Evolutionary conservation across 2,888 invertebrate genomes (phyloP), one percentile per base, ranked within the genome.

Genomic region (Lottia scabra): DNA sequence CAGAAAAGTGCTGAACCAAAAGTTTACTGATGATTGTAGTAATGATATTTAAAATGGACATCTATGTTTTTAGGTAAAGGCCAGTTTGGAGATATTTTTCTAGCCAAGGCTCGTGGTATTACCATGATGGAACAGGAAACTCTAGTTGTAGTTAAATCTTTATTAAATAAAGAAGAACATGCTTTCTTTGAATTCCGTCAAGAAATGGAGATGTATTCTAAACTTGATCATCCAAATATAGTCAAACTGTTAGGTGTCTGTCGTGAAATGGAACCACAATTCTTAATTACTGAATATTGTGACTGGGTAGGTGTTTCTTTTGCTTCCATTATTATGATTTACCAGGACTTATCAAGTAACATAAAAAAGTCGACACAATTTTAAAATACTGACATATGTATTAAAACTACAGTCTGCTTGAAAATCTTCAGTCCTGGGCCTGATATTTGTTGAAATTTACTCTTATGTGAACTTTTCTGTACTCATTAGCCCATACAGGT

Each of bases 11-110:
- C n/a, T n/a, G n/a, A n/a, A n/a, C n/a, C n/a, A n/a, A n/a, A n/a
- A n/a, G n/a, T n/a, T n/a, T n/a, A n/a, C n/a, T n/a, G n/a, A n/a
- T n/a, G n/a, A n/a, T n/a, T n/a, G n/a, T n/a, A n/a, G n/a, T n/a
- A n/a, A n/a, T n/a, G n/a, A n/a, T n/a, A n/a, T n/a, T 67, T 68
- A 4, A 67, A 8, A 8, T 38, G 5, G 38, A 38, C 10, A 1
- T 30, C 62, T 68, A 15, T 15, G 16, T 23, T 68, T 83, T 19
- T 81, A 94, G 95, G 97, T 23, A 94, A 96, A 30, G 97, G 98
- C 0, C 95, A 96, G 83, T 98, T 96, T 85, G 98, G 98, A 0
- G 97, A 97, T 82, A 94, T 98, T 0, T 93, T 95, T 84, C 91
- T 96, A 56, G 96, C 95, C 10, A 66, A 95, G 92, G 84, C 92